Base-by-base conservation (phyloP, 2,888 invertebrate species). In the Deilephila elpenor region DNA sequence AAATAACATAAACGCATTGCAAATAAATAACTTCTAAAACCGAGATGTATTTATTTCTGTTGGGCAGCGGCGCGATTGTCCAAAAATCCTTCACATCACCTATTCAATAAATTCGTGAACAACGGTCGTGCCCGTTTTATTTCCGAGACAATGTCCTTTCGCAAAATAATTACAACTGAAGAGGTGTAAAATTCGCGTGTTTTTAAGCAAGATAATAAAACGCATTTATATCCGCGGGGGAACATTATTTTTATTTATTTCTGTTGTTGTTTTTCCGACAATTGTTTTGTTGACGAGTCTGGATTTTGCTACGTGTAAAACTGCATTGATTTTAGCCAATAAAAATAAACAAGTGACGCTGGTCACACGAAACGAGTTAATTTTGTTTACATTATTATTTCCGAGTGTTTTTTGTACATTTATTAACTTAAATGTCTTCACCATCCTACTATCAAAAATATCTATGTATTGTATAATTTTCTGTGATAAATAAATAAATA, bases 1-100 rank as follows among this genome's bases (percentile, higher is more conserved):
- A 73, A 51, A 73, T 73, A 73, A 70, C 70, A 53, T 20, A 51
- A 53, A 60, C 67, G 59, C 59, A 73, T 32, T 34, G n/a, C 34
- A 56, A 67, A 73, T 25, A 73, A 67, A 73, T n/a, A 44, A 44
- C 37, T 32, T 53, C 72, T 56, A 64, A 73, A 59, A 37, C 29
- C 37, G 34, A 67, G 59, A 67, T 59, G 37, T 67, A 59, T 67
- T 72, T 56, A 59, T 59, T 67, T 51, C 51, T 19, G 6, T 20
- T 51, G 14, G 25, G 4, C 44, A 25, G 44, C 51, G 51, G 17
- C 62, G 37, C 17, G 51, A 14, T 20, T 44, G 37, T 37, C 44
- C 25, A 67, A 67, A 67, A 67, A 51, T 51, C 67, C 67, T 67
- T 51, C 25, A 51, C 67, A 51, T 51, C 67, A 67, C 67, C 67